A percentile compares a stretch with the other conserved stretches of the same genome.
Conservation (phyloP, 2,888 invertebrate genomes). For the Cotesia congregata region DNA sequence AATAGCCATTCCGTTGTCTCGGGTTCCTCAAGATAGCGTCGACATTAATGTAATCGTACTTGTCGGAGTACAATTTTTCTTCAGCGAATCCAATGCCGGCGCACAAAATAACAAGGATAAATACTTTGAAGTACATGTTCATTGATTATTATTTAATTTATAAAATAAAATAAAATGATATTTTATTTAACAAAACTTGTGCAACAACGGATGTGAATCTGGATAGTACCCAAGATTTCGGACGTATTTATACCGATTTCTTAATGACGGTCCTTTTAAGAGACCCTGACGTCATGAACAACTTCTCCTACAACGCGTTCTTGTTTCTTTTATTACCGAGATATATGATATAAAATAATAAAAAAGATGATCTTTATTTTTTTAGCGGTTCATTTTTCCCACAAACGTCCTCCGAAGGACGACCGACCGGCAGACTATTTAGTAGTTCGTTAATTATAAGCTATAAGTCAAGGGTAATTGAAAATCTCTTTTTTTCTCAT, state of each 20-base stretch:
- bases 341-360: background rate
- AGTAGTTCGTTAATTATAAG: background rate
- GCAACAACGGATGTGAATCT: background rate
- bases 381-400: background rate
- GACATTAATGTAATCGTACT: slow-evolving; percentile 55
- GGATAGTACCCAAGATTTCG: slow-evolving; percentile 11
- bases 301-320: slow-evolving; percentile 3
- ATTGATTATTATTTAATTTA: background rate
- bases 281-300: slow-evolving; percentile 30
- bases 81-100: slow-evolving; percentile 17
- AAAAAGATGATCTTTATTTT: background rate
- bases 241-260: slow-evolving; percentile 39
- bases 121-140: background rate
- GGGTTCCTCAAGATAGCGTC: slow-evolving; percentile 54
- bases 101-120: slow-evolving; percentile 6
- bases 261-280: background rate
- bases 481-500: too few species aligned
- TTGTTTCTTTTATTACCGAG: background rate
- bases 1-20: slow-evolving; percentile 53
- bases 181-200: background rate
- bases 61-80: slow-evolving; percentile 47
- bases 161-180: background rate
- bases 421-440: background rate
- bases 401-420: slow-evolving; percentile 32
- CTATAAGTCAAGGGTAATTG: slow-evolving; percentile 5